These are phyloP conservation scores for Netelia melanura DNA, from an alignment of 2,888 invertebrate genomes.

Conservation along the genomic window DNA sequence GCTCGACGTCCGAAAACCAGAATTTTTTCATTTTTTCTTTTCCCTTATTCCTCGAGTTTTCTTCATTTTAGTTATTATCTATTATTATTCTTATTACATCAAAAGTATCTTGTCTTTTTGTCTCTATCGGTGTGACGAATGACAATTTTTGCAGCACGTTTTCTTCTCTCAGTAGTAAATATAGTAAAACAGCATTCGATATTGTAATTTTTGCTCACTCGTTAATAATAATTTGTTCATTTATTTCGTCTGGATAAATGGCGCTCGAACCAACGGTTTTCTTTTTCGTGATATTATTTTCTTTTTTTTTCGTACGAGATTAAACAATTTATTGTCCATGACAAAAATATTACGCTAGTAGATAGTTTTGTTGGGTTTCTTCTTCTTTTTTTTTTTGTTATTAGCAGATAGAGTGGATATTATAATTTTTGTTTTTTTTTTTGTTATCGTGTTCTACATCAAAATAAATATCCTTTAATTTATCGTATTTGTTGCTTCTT, in stretches of 20 bases:
- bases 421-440: slow-evolving; percentile 29
- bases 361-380: slow-evolving; percentile 25
- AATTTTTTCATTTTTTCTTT: slow-evolving; percentile 7
- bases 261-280: slow-evolving; percentile 25
- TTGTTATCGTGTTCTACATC: slow-evolving; percentile 40
- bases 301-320: slow-evolving; percentile 25
- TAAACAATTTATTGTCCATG: slow-evolving; percentile 58
- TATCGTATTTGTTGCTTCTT: slow-evolving; percentile 2
- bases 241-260: slow-evolving; percentile 27
- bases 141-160: background rate
- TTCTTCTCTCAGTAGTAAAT: background rate
- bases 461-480: slow-evolving; percentile 45
- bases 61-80: slow-evolving; percentile 4
- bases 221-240: slow-evolving; percentile 13
- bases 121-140: background rate
- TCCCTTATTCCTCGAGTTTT: background rate
- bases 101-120: background rate
- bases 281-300: background rate
- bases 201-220: slow-evolving; percentile 3
- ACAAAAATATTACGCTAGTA: slow-evolving; percentile 55
- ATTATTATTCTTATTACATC: slow-evolving; percentile 1
- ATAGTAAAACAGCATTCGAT: slow-evolving; percentile 21
- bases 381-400: background rate
- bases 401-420: slow-evolving; percentile 37
- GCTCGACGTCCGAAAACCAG: background rate